These are phyloP conservation scores for Bombus breviceps DNA, from an alignment of 1,140 invertebrate genomes.

Conservation along the genomic window DNA sequence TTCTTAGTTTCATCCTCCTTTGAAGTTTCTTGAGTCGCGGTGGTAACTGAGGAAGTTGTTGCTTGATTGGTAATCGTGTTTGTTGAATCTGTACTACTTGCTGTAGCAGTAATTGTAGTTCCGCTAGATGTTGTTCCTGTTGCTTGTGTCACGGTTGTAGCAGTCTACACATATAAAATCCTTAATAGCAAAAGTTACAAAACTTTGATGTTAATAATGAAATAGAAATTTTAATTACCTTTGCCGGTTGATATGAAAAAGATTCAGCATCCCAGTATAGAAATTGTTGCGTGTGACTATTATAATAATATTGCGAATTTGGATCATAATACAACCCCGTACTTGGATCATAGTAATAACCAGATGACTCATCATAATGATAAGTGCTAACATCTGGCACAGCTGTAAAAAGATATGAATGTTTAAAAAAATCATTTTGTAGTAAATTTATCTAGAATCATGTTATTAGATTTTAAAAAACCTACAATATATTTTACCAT, in stretches of 20 bases:
- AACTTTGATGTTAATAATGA: neutral
- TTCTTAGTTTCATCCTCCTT: constrained; percentile 81
- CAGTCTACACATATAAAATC: constrained; percentile 45
- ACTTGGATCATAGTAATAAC: constrained; percentile 97
- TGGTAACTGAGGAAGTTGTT: constrained; percentile 45
- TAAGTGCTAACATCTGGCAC: constrained; percentile 95
- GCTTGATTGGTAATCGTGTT: constrained; percentile 56
- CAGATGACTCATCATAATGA: constrained; percentile 96
- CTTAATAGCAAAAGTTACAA: neutral
- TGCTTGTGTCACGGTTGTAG: constrained; percentile 77
- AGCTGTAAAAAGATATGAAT: constrained; percentile 79
- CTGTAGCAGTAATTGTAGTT: constrained; percentile 65
- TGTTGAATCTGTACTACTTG: constrained; percentile 44
- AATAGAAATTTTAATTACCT: constrained; percentile 66
- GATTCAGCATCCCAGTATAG: constrained; percentile 96
- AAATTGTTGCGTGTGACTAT: constrained; percentile 94
- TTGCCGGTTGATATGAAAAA: constrained; percentile 91
- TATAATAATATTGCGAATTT: constrained; percentile 96
- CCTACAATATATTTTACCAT: constrained; percentile 87
- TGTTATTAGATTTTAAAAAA: constrained; percentile 40
- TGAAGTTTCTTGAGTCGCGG: constrained; percentile 51
- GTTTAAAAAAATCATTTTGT: neutral
- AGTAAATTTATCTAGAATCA: neutral
- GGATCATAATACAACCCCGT: constrained; percentile 98
- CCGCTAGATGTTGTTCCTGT: constrained; percentile 79